Conservation (phyloP, 1,140 invertebrate species). For the Neodiprion virginianus region DNA sequence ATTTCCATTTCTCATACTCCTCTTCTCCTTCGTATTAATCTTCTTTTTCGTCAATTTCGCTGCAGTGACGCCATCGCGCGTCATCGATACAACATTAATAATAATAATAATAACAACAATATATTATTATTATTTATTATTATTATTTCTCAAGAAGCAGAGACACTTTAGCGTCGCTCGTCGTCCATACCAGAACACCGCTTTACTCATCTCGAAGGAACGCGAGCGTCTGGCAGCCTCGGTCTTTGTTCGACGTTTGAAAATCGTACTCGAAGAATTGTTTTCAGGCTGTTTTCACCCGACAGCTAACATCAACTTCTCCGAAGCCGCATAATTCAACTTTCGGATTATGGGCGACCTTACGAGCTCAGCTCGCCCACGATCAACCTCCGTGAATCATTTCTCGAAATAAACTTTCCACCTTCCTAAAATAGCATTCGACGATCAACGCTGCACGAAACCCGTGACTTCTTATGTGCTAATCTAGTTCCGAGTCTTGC, state of each 20-base stretch:
- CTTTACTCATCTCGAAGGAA: background rate
- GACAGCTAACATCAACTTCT: background rate
- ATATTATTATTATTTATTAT: too few relatives aligned
- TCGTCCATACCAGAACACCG: too few relatives aligned
- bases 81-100: too few relatives aligned
- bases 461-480: background rate
- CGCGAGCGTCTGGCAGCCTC: background rate
- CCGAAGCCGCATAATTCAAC: background rate
- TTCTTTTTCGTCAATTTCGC: too few relatives aligned
- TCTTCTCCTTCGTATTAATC: too few relatives aligned
- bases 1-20: too few relatives aligned
- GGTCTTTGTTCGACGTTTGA: constrained; percentile 2
- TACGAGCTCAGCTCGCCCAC: background rate
- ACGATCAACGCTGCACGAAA: background rate
- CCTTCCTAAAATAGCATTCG: background rate
- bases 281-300: background rate
- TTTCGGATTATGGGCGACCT: background rate
- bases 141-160: too few relatives aligned
- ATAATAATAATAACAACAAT: too few relatives aligned
- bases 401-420: background rate
- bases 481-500: background rate
- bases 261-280: background rate
- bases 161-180: too few relatives aligned
- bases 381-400: background rate
- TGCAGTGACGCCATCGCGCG: too few relatives aligned